These are phyloP conservation scores for Lepidothrix coronata DNA, from an alignment of 2,113 vertebrate species.

Conservation along the genomic window DNA sequence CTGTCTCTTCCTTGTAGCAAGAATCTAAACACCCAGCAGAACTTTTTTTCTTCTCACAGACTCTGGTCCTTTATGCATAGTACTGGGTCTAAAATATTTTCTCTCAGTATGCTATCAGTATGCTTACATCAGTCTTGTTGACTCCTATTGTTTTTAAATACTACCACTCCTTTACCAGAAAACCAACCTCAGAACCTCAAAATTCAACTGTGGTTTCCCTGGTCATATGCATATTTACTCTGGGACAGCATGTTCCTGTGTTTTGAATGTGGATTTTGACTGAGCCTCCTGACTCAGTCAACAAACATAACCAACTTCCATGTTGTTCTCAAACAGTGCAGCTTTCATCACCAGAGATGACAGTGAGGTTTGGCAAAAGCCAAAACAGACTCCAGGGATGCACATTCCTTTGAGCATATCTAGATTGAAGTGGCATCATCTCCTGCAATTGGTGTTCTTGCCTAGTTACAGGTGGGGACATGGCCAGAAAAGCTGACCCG, in stretches of 20 bases:
- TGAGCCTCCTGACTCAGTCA: not conserved
- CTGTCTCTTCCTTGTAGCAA: not conserved
- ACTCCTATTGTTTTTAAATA: not conserved
- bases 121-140: not conserved
- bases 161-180: not conserved
- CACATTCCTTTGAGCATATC: not conserved
- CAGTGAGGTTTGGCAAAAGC: not conserved
- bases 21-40: not conserved
- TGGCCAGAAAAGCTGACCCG: not conserved
- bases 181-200: not conserved
- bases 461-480: not conserved
- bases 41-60: not conserved
- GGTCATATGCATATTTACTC: not conserved
- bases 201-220: not conserved
- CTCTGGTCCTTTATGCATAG: not conserved
- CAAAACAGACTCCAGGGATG: not conserved
- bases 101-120: not conserved
- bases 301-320: not conserved
- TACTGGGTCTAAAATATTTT: not conserved
- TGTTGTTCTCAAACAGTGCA: not conserved
- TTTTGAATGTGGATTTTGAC: not conserved
- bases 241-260: not conserved
- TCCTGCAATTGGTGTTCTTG: not conserved
- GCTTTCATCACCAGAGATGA: not conserved
- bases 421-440: fast-evolving